phyloP scores from a whole-genome alignment of 1,140 invertebrate genomes.

The Goniozus legneri region DNA sequence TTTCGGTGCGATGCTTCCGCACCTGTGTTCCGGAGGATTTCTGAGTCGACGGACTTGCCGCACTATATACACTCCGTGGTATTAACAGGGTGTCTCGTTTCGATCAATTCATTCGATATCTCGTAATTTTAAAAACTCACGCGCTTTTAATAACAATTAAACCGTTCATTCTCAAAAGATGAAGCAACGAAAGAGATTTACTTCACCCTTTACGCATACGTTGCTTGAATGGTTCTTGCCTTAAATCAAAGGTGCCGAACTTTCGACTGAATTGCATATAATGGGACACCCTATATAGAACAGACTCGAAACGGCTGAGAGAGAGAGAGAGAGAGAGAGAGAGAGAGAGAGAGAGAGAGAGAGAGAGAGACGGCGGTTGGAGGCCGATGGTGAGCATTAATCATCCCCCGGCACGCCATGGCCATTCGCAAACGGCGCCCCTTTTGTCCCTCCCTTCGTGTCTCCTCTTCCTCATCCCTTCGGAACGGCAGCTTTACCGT shows the following conservation, averaged over 20 bases:
- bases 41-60: conserved; percentile 2
- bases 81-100: too few species aligned
- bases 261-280: too few species aligned
- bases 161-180: too few species aligned
- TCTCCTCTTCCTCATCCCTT: background rate
- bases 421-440: background rate
- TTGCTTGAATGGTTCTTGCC: too few species aligned
- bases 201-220: too few species aligned
- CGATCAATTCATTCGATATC: too few species aligned
- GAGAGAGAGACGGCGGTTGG: conserved; percentile 1
- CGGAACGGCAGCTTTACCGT: background rate
- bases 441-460: background rate
- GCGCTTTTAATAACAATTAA: too few species aligned
- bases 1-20: background rate
- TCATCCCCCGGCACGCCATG: background rate
- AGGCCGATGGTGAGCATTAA: background rate
- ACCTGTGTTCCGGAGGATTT: background rate
- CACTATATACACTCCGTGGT: background rate
- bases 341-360: too few species aligned
- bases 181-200: too few species aligned
- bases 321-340: background rate
- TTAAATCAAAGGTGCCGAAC: too few species aligned
- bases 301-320: background rate
- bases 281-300: too few species aligned
- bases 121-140: too few species aligned